Evolutionary conservation across 1,140 invertebrate genomes (phyloP).

Genomic region (Anadara kagoshimensis): DNA sequence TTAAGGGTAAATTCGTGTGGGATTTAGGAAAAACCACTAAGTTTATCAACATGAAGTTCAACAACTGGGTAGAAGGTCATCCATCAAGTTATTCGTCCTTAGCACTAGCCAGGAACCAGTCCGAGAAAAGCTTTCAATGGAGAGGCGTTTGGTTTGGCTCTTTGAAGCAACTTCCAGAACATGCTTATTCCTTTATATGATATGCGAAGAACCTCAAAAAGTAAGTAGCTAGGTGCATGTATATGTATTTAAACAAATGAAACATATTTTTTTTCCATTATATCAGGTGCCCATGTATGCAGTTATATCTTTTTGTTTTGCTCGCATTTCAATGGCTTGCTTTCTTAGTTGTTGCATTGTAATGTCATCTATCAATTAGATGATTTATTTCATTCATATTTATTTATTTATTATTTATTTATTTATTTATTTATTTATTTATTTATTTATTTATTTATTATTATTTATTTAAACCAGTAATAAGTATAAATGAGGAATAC

Average conservation of each 20-base stretch:
- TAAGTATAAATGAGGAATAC: no score
- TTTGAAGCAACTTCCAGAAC: constrained; percentile 40
- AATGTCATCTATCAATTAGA: no score
- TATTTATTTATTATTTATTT: no score
- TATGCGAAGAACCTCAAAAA: constrained; percentile 54
- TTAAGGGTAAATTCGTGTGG: constrained; percentile 57
- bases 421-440: no score
- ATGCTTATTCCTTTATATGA: constrained; percentile 57
- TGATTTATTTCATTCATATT: no score
- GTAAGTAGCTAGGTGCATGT: constrained; percentile 4
- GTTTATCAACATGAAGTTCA: constrained; percentile 39
- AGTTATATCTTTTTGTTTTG: background rate
- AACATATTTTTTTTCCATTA: background rate
- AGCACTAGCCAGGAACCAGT: constrained; percentile 36
- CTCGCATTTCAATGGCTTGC: no score
- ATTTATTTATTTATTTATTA: no score
- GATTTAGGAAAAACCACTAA: constrained; percentile 34
- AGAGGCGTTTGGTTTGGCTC: constrained; percentile 56
- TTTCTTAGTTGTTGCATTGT: no score
- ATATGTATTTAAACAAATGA: constrained; percentile 34
- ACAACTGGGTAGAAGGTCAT: constrained; percentile 46
- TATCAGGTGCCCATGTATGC: background rate
- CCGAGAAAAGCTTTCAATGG: constrained; percentile 45
- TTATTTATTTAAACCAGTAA: no score
- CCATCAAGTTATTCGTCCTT: constrained; percentile 45